A percentile compares a stretch with the other conserved stretches of the same genome.
Conservation (phyloP, 1,140 invertebrate genomes). For the Magallana gigas region DNA sequence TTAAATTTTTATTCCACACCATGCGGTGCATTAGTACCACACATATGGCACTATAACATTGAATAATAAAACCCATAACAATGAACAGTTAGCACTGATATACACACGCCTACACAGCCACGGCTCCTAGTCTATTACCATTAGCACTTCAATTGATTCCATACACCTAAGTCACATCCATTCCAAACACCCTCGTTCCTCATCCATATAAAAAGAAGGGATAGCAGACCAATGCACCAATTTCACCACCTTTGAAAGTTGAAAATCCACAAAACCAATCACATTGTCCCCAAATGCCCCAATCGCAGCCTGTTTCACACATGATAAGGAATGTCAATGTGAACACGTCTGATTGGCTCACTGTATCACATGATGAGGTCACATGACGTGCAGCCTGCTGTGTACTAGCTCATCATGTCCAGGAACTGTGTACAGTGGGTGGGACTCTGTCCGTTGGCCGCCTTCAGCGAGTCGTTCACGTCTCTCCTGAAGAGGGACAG, state of each 20-base stretch:
- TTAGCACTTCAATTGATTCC: neutral
- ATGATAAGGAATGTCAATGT: conserved; percentile 21
- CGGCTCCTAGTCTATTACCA: neutral
- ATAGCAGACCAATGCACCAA: too few species aligned
- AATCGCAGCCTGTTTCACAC: neutral
- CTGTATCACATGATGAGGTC: conserved; percentile 6
- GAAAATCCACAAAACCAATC: too few species aligned
- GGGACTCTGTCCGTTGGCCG: conserved; percentile 71
- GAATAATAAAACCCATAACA: neutral
- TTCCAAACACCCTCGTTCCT: neutral
- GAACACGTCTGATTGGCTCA: conserved; percentile 18
- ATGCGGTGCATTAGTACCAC: conserved; percentile 13
- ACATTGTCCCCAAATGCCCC: neutral
- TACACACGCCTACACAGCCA: too few species aligned
- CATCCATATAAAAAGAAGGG: neutral
- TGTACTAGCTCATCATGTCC: conserved; percentile 73
- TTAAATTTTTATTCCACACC: conserved; percentile 28
- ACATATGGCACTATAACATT: neutral
- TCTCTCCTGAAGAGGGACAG: conserved; percentile 96
- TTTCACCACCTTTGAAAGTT: too few species aligned
- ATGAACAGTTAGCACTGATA: too few species aligned
- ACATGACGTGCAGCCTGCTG: neutral
- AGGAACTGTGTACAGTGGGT: conserved; percentile 65
- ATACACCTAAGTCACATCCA: neutral
- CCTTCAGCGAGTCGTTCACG: conserved; percentile 96